Base-by-base conservation (phyloP, 2,888 invertebrate species). In the Idaea straminata region DNA sequence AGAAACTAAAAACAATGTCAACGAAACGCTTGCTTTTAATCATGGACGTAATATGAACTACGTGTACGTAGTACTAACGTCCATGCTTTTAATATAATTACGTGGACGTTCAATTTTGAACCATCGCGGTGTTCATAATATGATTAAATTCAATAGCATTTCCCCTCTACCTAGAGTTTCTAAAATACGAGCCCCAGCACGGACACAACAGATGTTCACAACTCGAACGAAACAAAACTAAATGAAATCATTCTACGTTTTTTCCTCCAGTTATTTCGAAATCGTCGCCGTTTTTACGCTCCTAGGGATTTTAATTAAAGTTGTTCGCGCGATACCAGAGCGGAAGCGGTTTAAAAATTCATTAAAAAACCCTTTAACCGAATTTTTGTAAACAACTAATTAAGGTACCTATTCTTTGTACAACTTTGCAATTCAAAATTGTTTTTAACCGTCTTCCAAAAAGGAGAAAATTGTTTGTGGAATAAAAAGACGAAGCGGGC, bases 261-360 rank as follows among this genome's bases (percentile, higher is more conserved):
- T 81, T 79, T 75, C 72, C 77, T 76, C 72, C 77, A 80, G 82
- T 83, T 86, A 84, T 87, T 85, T 83, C 77, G 80, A 79, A 78
- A 83, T 81, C 78, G 83, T 83, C 83, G 83, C 73, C 78, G 74
- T 85, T 86, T 81, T 82, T 82, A 80, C 82, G 83, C 78, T 78
- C 75, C 79, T 79, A 77, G 81, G 81, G 79, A 71, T 85, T 88
- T 88, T 88, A 88, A 88, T 88, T 88, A 88, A 88, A 88, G 79
- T 85, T 86, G 82, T 85, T 80, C 81, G 77, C 74, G 73, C 74
- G 78, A 82, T 82, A 82, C 80, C 77, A 76, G 73, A 68, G 71
- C 77, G 76, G 76, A 74, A 69, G 76, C 75, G 80, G 76, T 80
- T 86, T 85, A 80, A 85, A 88, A 87, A 86, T 85, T 85, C 82